These are phyloP conservation scores for Hyposoter dolosus DNA, from an alignment of 2,888 invertebrate genomes.

Conservation along the genomic window DNA sequence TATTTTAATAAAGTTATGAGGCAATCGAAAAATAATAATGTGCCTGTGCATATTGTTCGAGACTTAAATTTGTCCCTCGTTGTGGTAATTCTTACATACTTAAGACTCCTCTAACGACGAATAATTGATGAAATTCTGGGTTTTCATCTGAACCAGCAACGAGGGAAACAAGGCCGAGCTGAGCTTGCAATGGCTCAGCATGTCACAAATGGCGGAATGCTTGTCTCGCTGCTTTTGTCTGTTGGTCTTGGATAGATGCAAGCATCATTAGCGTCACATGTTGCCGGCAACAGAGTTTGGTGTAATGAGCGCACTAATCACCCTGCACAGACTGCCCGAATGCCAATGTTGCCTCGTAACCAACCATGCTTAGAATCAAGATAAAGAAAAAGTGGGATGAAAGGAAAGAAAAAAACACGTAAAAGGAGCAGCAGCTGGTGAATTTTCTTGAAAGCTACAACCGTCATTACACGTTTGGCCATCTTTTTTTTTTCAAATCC, in stretches of 20 bases:
- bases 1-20: background rate
- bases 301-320: conserved; percentile 84
- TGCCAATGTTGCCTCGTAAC: conserved; percentile 37
- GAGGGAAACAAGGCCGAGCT: conserved; percentile 41
- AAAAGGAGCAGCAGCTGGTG: conserved; percentile 37
- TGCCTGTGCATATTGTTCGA: background rate
- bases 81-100: background rate
- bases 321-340: conserved; percentile 77
- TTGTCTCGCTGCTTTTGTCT: conserved; percentile 70
- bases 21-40: background rate
- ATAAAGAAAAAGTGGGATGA: conserved; percentile 62
- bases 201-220: conserved; percentile 60
- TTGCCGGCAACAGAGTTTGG: conserved; percentile 61
- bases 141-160: conserved; percentile 5
- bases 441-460: conserved; percentile 38
- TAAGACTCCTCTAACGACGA: conserved; percentile 13
- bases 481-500: background rate
- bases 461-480: background rate
- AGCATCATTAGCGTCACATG: conserved; percentile 82
- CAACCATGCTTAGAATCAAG: conserved; percentile 40
- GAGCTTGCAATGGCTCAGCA: conserved; percentile 58
- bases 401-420: conserved; percentile 11
- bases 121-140: conserved; percentile 37
- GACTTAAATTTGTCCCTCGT: background rate
- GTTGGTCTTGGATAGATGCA: conserved; percentile 74